phyloP scores from a whole-genome alignment of 2,888 invertebrate species.

The Macropis europaea region DNA sequence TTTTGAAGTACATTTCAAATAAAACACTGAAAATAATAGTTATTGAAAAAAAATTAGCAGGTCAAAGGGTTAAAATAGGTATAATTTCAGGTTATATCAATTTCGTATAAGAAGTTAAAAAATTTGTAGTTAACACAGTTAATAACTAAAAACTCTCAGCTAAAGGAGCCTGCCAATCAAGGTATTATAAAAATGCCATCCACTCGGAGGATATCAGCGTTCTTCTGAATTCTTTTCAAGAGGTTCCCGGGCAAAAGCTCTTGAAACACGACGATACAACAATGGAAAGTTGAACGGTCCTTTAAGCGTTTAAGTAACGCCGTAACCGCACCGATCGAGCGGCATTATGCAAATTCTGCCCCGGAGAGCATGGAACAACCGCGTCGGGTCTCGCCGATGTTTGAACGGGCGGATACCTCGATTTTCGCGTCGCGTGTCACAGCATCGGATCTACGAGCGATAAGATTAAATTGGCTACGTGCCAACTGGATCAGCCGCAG shows the following conservation, averaged over 20 bases:
- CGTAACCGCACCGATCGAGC: constrained; percentile 35
- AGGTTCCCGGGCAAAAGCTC: not conserved
- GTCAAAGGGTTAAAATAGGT: too few species aligned
- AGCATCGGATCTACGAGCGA: constrained; percentile 10
- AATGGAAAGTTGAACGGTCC: constrained; percentile 20
- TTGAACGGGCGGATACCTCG: constrained; percentile 12
- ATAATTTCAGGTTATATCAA: too few species aligned
- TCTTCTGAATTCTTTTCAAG: too few species aligned
- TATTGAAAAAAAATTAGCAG: too few species aligned
- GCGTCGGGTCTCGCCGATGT: constrained; percentile 1
- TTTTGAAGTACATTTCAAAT: too few species aligned
- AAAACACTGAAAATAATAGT: too few species aligned
- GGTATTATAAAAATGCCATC: too few species aligned
- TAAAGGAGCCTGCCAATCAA: too few species aligned
- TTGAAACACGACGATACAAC: not conserved
- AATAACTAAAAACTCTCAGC: too few species aligned
- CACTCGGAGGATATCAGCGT: too few species aligned
- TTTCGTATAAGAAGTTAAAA: too few species aligned
- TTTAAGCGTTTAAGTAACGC: constrained; percentile 32
- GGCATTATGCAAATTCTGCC: constrained; percentile 47
- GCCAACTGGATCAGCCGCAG: not conserved
- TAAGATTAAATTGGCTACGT: constrained; percentile 32
- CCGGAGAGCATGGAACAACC: constrained; percentile 8
- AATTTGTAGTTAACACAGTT: too few species aligned
- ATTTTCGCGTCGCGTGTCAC: constrained; percentile 9